Evolutionary conservation across 2,888 invertebrate species (phyloP), one percentile per base, ranked within the genome.

Genomic region (Amiota communis): DNA sequence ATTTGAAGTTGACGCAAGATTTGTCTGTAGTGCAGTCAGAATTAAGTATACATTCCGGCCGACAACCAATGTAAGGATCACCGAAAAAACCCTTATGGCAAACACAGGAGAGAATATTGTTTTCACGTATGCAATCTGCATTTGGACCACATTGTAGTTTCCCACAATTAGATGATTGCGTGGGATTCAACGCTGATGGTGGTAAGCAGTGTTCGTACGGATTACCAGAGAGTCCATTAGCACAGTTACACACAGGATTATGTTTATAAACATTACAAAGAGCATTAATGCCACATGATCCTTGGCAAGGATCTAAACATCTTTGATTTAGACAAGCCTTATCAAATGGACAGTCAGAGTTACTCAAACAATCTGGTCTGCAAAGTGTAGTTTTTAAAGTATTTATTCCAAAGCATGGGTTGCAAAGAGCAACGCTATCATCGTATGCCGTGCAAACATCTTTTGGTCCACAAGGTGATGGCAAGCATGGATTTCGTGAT

Each of bases 31-130:
- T 89, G 87, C 96, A 96, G 87, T 96, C 96, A 17, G 93, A 92
- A 86, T 96, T 96, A 12, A 95, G 92, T 1, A 96, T 93, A 89
- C 96, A 97, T 89, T 96, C 94, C 1, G 95, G 95, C 70, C 93
- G 92, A 82, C 95, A 96, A 8, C 93, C 94, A 76, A 94, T 90
- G 79, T 93, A 93, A 0, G 97, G 95, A 90, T 96, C 95, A 64
- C 97, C 97, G 80, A 92, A 94, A 89, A 94, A 96, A 69, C 93
- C 93, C 72, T 92, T 92, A 73, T 92, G 91, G 87, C 96, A 96
- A 77, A 93, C 91, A 86, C 96, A 96, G 10, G 92, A 91, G 3
- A 93, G 90, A 1, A 92, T 92, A n/a, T 93, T 93, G 78, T 92
- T 91, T 68, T 91, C 89, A 79, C 95, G 92, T 84, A 91, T 91